phyloP scores from a whole-genome alignment of 2,797 vertebrate species.

The Arvicola amphibius region DNA sequence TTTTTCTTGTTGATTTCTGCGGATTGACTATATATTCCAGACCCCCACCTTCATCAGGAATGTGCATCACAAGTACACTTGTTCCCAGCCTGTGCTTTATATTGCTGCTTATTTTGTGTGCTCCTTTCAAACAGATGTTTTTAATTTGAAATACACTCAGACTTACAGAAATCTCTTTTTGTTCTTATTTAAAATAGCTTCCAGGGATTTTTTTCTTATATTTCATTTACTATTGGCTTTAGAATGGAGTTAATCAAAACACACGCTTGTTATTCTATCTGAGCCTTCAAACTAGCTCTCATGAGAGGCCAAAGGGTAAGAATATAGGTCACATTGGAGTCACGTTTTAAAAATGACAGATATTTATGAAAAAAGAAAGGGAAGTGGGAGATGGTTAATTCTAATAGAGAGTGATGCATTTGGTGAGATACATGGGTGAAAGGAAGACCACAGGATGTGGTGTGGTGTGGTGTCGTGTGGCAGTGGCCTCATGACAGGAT shows the following conservation, averaged over 20 bases:
- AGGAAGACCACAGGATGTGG: background rate
- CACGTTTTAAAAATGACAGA: background rate
- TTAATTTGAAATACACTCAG: background rate
- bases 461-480: background rate
- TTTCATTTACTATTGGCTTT: background rate
- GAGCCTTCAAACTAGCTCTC: background rate
- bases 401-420: background rate
- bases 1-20: background rate
- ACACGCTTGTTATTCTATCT: background rate
- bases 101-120: background rate
- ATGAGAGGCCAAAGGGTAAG: background rate
- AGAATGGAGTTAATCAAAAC: background rate
- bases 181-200: background rate
- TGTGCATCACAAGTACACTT: background rate
- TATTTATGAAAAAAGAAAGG: background rate
- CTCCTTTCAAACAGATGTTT: constrained; percentile 7
- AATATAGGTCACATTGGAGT: background rate
- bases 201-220: background rate
- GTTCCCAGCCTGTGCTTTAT: background rate
- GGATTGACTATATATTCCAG: background rate
- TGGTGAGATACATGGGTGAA: background rate
- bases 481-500: background rate
- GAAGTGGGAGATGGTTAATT: background rate
- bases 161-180: background rate
- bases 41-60: background rate